These are phyloP conservation scores for Piezodorus guildinii DNA, from an alignment of 1,140 invertebrate genomes.

Conservation along the genomic window DNA sequence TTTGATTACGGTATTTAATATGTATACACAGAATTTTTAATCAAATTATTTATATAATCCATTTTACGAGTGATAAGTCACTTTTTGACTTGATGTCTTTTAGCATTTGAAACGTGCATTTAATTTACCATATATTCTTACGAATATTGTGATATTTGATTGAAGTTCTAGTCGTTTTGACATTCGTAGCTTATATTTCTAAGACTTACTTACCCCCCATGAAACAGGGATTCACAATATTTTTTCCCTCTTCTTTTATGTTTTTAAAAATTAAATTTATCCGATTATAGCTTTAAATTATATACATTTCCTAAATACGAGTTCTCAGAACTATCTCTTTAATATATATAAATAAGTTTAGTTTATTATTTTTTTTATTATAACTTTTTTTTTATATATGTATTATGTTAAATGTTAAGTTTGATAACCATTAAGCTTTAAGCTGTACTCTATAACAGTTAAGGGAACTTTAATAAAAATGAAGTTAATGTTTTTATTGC, in stretches of 20 bases:
- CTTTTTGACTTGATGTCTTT: not conserved
- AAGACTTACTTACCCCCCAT: not conserved
- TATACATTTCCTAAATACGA: too few relatives aligned
- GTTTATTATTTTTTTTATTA: too few relatives aligned
- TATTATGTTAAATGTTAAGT: too few relatives aligned
- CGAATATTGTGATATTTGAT: constrained; percentile 10
- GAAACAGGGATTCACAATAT: not conserved
- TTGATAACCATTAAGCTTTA: too few relatives aligned
- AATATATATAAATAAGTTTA: too few relatives aligned
- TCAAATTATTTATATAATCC: constrained; percentile 12
- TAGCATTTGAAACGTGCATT: constrained; percentile 11
- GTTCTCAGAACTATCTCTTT: too few relatives aligned
- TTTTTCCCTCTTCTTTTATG: not conserved
- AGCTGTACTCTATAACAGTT: too few relatives aligned
- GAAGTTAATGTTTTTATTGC: too few relatives aligned
- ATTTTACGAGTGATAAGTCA: not conserved
- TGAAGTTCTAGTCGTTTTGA: constrained; percentile 10
- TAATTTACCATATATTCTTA: constrained; percentile 12
- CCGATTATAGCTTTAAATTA: too few relatives aligned
- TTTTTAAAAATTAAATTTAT: too few relatives aligned
- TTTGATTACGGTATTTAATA: not conserved
- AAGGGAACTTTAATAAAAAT: too few relatives aligned
- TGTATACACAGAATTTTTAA: constrained; percentile 7
- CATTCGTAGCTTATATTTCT: constrained; percentile 4
- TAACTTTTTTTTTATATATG: too few relatives aligned